Evolutionary conservation across 1,140 invertebrate species (phyloP).

Genomic region (Saxidomus purpurata): DNA sequence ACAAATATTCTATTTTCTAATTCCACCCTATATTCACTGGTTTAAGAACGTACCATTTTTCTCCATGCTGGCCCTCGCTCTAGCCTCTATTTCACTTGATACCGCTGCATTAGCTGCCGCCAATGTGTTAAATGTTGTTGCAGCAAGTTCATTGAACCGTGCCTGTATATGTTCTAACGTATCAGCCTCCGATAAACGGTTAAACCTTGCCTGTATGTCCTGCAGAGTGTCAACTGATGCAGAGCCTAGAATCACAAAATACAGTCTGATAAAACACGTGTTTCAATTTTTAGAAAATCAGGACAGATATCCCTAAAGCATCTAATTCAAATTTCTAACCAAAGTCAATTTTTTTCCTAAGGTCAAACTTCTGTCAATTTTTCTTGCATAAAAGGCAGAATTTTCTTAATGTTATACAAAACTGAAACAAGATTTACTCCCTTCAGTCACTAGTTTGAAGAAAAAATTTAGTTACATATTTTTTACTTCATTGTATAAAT

Average conservation of each 20-base stretch:
- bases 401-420: too few relatives aligned
- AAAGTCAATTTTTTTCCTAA: too few relatives aligned
- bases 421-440: too few relatives aligned
- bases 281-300: neutral
- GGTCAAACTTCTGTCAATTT: too few relatives aligned
- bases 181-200: constrained; percentile 67
- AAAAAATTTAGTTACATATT: too few relatives aligned
- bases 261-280: neutral
- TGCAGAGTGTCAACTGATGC: constrained; percentile 55
- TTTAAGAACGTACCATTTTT: constrained; percentile 63
- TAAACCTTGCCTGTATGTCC: constrained; percentile 46
- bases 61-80: constrained; percentile 66
- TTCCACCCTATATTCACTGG: too few relatives aligned
- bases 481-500: too few relatives aligned
- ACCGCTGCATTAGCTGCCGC: constrained; percentile 82
- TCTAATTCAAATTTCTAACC: too few relatives aligned
- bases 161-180: constrained; percentile 82
- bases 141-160: constrained; percentile 81
- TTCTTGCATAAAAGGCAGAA: too few relatives aligned
- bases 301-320: too few relatives aligned
- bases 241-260: neutral
- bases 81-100: constrained; percentile 81
- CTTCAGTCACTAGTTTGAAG: too few relatives aligned
- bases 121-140: constrained; percentile 75
- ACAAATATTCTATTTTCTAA: too few relatives aligned